Evolutionary conservation across 2,888 invertebrate species (phyloP).

Genomic region (Drosophila melanosoma): DNA sequence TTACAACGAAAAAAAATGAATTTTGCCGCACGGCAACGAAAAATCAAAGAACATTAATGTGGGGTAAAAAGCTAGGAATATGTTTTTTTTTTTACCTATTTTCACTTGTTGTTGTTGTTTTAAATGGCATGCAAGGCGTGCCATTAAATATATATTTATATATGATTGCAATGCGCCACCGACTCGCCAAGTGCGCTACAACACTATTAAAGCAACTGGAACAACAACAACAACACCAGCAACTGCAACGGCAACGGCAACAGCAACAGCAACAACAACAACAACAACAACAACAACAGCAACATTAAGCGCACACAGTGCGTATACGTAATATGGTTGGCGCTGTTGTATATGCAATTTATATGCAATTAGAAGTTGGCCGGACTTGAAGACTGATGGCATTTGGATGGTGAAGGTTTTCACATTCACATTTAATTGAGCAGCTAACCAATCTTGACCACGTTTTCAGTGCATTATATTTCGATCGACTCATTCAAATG

Average conservation of each 20-base stretch:
- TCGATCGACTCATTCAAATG: background rate
- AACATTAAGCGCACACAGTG: conserved; percentile 28
- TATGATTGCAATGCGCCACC: conserved; percentile 63
- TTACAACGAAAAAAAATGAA: conserved; percentile 4
- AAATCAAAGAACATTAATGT: conserved; percentile 64
- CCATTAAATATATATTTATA: conserved; percentile 54
- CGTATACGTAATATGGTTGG: conserved; percentile 41
- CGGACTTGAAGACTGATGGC: background rate
- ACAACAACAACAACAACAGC: conserved; percentile 19
- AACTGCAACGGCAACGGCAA: background rate
- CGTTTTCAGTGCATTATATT: background rate
- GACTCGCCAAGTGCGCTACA: conserved; percentile 66
- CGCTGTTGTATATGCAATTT: conserved; percentile 28
- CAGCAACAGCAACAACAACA: background rate
- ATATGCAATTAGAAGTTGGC: conserved; percentile 36
- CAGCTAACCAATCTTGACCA: conserved; percentile 24
- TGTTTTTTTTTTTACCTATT: conserved; percentile 13
- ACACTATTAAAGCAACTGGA: conserved; percentile 40
- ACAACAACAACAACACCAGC: background rate
- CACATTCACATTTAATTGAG: conserved; percentile 7
- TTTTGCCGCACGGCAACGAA: conserved; percentile 35
- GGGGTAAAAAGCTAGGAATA: conserved; percentile 30
- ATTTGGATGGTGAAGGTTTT: background rate
- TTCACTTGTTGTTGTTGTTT: conserved; percentile 15
- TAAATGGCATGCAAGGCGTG: conserved; percentile 44